phyloP scores from a whole-genome alignment of 2,888 invertebrate genomes.

The Chymomyza caudatula region DNA sequence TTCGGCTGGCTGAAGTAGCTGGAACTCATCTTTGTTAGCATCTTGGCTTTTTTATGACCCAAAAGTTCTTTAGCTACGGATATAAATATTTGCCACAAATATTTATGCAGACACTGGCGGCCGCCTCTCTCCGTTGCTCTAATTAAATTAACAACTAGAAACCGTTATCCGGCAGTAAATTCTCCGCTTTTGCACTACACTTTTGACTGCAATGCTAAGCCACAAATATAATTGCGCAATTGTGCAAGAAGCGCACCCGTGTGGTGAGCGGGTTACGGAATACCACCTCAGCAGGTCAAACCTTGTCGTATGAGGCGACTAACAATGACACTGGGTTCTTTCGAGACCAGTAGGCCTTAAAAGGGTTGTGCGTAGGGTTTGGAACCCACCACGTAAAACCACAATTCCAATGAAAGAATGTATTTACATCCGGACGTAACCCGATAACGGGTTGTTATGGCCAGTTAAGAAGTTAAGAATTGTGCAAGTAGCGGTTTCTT shows the following conservation, averaged over 20 bases:
- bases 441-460: too few relatives aligned
- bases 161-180: constrained; percentile 48
- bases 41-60: not conserved
- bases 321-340: too few relatives aligned
- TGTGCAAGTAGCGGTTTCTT: constrained; percentile 9
- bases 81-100: not conserved
- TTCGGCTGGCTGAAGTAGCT: not conserved
- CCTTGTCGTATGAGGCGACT: too few relatives aligned
- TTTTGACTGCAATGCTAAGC: constrained; percentile 4
- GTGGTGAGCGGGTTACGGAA: too few relatives aligned
- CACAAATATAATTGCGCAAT: constrained; percentile 41
- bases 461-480: too few relatives aligned
- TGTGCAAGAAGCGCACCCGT: constrained; percentile 34
- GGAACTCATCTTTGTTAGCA: not conserved
- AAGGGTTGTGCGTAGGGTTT: too few relatives aligned
- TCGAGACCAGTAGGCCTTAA: too few relatives aligned
- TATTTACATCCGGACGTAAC: too few relatives aligned
- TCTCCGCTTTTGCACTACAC: constrained; percentile 3
- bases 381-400: too few relatives aligned
- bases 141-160: constrained; percentile 55
- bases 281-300: too few relatives aligned
- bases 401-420: too few relatives aligned
- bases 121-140: constrained; percentile 13
- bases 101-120: not conserved
- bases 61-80: not conserved